Evolutionary conservation across 2,113 vertebrate genomes (phyloP).

Genomic region (Lamprologus callipterus): DNA sequence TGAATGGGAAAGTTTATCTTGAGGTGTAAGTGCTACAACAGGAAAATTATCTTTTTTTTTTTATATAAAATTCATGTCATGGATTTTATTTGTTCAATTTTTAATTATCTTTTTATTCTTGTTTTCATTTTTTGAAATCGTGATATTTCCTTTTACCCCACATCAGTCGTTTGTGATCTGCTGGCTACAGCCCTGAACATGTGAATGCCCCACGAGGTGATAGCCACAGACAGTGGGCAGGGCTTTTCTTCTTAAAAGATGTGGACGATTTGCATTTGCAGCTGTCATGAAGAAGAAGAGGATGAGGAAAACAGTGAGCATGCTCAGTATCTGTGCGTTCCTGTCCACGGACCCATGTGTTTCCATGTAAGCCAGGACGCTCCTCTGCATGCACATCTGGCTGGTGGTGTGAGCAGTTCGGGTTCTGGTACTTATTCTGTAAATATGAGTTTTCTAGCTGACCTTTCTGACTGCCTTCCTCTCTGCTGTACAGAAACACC

Average conservation of each 20-base stretch:
- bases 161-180: background rate
- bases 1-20: background rate
- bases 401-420: background rate
- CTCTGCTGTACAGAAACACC: background rate
- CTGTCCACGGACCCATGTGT: background rate
- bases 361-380: background rate
- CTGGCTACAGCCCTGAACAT: background rate
- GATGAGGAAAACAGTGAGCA: background rate
- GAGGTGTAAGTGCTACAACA: background rate
- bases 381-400: constrained; percentile 10
- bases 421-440: background rate
- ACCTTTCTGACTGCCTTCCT: background rate
- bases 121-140: background rate
- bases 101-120: background rate
- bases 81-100: background rate
- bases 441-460: background rate
- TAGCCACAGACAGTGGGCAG: background rate
- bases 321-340: constrained; percentile 5
- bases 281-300: background rate
- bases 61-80: rapidly evolving
- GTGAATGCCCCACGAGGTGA: background rate
- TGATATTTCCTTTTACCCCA: background rate
- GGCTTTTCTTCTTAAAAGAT: background rate
- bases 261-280: background rate
- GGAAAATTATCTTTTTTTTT: background rate